Conservation (phyloP, 2,888 invertebrate genomes). For the Acleris laterana region DNA sequence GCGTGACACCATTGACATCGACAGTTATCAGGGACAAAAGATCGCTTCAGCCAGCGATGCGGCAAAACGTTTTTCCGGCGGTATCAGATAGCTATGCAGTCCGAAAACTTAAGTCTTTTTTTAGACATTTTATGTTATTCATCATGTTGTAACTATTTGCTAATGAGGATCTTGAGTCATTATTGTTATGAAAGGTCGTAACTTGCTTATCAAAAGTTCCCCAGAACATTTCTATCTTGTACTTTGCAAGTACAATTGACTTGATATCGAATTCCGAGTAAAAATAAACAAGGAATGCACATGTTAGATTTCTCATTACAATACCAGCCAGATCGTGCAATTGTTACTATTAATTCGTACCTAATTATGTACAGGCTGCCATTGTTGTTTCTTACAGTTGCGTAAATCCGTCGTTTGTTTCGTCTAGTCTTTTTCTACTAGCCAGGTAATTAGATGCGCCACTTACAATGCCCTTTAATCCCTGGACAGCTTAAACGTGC, state of each 20-base stretch:
- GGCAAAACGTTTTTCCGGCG: neutral
- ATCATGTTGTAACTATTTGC: neutral
- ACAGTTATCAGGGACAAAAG: constrained; percentile 20
- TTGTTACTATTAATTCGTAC: constrained; percentile 18
- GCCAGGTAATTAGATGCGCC: constrained; percentile 31
- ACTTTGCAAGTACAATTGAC: neutral
- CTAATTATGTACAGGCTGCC: constrained; percentile 43
- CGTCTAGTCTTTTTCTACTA: constrained; percentile 36
- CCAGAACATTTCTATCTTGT: too few species aligned
- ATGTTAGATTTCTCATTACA: neutral
- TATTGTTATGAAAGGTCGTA: neutral
- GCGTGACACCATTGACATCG: constrained; percentile 18
- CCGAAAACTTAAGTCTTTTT: neutral
- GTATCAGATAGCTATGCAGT: neutral
- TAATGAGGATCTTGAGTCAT: neutral
- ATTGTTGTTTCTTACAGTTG: constrained; percentile 53
- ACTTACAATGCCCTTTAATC: constrained; percentile 10
- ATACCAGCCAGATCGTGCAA: neutral
- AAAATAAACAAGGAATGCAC: constrained; percentile 4
- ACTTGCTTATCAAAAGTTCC: too few species aligned
- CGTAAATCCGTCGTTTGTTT: constrained; percentile 58
- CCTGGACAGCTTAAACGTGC: neutral
- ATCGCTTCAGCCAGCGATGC: constrained; percentile 18
- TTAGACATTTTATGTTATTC: neutral
- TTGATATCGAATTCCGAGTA: neutral